These are phyloP conservation scores for Drosophila santomea DNA, from an alignment of 1,140 invertebrate genomes.

Conservation along the genomic window DNA sequence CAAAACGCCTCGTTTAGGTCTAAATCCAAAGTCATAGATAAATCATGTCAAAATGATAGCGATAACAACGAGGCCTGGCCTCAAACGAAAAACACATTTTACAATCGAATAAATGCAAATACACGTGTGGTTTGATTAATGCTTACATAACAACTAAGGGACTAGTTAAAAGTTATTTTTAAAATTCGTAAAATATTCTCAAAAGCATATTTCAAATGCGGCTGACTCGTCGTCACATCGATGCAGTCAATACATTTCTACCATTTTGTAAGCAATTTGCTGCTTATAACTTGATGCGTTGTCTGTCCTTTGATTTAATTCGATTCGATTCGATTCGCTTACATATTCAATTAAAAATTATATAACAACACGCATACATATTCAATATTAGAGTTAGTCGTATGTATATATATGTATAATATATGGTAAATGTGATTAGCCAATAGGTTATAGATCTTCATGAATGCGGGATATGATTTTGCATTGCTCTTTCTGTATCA, in stretches of 20 bases:
- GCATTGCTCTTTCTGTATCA: constrained; percentile 52
- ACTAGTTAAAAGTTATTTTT: constrained; percentile 60
- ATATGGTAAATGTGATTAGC: constrained; percentile 68
- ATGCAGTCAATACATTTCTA: constrained; percentile 28
- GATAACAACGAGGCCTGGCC: constrained; percentile 73
- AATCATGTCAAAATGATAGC: constrained; percentile 37
- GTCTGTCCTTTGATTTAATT: constrained; percentile 76
- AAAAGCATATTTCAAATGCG: constrained; percentile 39
- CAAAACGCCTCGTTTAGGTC: constrained; percentile 3
- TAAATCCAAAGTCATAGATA: constrained; percentile 8
- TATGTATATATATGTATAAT: constrained; percentile 54
- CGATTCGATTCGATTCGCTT: constrained; percentile 63
- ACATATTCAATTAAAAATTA: constrained; percentile 72
- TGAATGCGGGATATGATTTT: constrained; percentile 71
- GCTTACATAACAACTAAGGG: constrained; percentile 59
- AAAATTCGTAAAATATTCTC: constrained; percentile 46
- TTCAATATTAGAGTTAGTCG: constrained; percentile 51
- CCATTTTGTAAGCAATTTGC: constrained; percentile 71
- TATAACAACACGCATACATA: constrained; percentile 74
- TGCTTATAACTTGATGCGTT: constrained; percentile 78
- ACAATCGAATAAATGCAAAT: constrained; percentile 45
- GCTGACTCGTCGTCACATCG: constrained; percentile 18
- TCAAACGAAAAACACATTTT: constrained; percentile 46
- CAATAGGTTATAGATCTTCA: constrained; percentile 60
- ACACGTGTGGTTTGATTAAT: constrained; percentile 18